Conservation (phyloP, 1,140 invertebrate genomes). For the Drosophila mauritiana region DNA sequence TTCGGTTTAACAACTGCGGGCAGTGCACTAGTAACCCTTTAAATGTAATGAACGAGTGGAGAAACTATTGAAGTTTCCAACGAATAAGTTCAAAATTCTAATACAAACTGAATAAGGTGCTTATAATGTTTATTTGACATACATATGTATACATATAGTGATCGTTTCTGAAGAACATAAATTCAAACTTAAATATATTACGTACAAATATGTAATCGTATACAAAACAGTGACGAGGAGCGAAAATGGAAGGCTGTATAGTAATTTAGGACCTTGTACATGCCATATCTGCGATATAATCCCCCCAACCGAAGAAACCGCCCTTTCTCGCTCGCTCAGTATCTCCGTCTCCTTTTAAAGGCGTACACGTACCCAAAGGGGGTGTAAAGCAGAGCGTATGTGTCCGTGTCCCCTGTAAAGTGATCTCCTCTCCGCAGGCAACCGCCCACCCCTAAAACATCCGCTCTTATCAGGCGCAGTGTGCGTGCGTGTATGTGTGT, state of each 20-base stretch:
- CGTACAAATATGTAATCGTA: not conserved
- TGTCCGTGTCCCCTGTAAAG: constrained; percentile 49
- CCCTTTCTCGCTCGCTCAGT: constrained; percentile 13
- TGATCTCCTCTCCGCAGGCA: constrained; percentile 68
- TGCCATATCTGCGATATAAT: constrained; percentile 5
- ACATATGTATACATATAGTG: not conserved
- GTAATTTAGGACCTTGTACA: constrained; percentile 19
- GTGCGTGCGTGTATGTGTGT: constrained; percentile 29
- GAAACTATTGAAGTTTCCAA: not conserved
- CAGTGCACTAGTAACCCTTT: constrained; percentile 16
- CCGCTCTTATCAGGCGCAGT: constrained; percentile 65
- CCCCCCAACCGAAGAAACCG: constrained; percentile 5
- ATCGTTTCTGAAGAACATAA: no score
- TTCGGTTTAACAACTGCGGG: constrained; percentile 27
- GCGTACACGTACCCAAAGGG: constrained; percentile 44
- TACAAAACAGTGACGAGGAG: not conserved
- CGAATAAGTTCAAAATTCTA: not conserved
- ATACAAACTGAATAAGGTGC: not conserved
- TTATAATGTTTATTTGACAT: not conserved
- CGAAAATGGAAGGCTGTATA: constrained; percentile 7
- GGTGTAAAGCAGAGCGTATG: constrained; percentile 70
- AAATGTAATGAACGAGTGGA: not conserved
- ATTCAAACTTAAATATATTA: no score
- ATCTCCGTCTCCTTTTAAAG: constrained; percentile 8
- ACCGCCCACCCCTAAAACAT: constrained; percentile 68